Evolutionary conservation across 1,140 invertebrate genomes (phyloP).

Genomic region (Cyclargus thomasi): DNA sequence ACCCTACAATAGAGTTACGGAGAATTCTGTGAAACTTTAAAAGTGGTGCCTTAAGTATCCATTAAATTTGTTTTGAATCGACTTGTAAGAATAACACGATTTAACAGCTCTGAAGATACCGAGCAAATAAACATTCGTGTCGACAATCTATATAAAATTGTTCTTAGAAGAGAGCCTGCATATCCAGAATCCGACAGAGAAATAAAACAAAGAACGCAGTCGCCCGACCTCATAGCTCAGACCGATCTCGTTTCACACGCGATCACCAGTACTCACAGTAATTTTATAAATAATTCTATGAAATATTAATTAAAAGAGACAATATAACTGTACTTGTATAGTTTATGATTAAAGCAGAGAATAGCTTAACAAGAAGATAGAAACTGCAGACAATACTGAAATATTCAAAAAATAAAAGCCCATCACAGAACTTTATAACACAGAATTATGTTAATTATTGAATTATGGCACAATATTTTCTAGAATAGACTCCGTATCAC

Average conservation of each 20-base stretch:
- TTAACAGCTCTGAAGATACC: not conserved
- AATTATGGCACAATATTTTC: no score
- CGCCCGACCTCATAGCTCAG: not conserved
- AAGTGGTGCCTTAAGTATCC: not conserved
- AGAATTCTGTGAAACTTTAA: not conserved
- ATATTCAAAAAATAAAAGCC: no score
- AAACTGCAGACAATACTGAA: no score
- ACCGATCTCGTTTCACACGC: constrained; percentile 1
- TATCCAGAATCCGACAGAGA: not conserved
- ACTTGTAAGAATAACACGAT: not conserved
- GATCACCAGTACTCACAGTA: not conserved
- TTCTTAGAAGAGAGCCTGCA: not conserved
- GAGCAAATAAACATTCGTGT: not conserved
- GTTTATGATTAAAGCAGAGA: no score
- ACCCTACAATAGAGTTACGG: not conserved
- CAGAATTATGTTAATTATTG: no score
- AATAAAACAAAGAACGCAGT: constrained; percentile 6
- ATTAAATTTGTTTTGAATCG: constrained; percentile 3
- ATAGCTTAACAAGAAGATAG: no score
- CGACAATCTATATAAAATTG: not conserved
- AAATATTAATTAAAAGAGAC: not conserved
- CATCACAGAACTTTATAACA: no score
- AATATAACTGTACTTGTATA: not conserved
- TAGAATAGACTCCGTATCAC: not conserved
- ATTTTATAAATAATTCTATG: not conserved